Evolutionary conservation across 2,888 invertebrate genomes (phyloP), one percentile per base, ranked within the genome.

Genomic region (Idaea aversata): DNA sequence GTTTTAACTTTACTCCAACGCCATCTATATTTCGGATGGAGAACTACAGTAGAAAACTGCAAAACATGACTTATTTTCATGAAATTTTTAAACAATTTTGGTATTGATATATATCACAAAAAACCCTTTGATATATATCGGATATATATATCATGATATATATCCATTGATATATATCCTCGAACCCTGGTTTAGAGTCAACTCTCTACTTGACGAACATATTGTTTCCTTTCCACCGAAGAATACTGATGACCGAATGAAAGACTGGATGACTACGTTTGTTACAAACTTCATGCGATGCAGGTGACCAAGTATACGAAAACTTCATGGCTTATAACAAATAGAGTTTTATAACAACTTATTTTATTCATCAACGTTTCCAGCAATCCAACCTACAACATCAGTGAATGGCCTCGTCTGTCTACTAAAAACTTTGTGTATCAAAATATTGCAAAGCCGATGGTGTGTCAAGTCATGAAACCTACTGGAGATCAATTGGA

Each of bases 141-240:
- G n/a, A n/a, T n/a, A n/a, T n/a, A n/a, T n/a, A n/a, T n/a, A n/a
- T n/a, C n/a, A n/a, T n/a, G n/a, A n/a, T n/a, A n/a, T n/a, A n/a
- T n/a, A n/a, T n/a, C n/a, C n/a, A n/a, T n/a, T n/a, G n/a, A n/a
- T n/a, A n/a, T n/a, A n/a, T n/a, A n/a, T n/a, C n/a, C n/a, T n/a
- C n/a, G n/a, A n/a, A n/a, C n/a, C n/a, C n/a, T n/a, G n/a, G 13
- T 91, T 93, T 15, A 67, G 70, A 15, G 61, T 58, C 1, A 72
- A 71, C 59, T 67, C 68, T 0, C 34, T 72, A 35, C 16, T 74
- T 5, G 68, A 67, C 3, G 62, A 72, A 36, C 59, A 68, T 61
- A 38, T 38, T 38, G 60, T 67, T 3, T 68, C 71, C 5, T 66
- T 72, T 38, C 70, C 72, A n/a, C 58, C 69, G 59, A 61, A 67